phyloP scores from a whole-genome alignment of 2,113 vertebrate species.

The Maccullochella peelii region DNA sequence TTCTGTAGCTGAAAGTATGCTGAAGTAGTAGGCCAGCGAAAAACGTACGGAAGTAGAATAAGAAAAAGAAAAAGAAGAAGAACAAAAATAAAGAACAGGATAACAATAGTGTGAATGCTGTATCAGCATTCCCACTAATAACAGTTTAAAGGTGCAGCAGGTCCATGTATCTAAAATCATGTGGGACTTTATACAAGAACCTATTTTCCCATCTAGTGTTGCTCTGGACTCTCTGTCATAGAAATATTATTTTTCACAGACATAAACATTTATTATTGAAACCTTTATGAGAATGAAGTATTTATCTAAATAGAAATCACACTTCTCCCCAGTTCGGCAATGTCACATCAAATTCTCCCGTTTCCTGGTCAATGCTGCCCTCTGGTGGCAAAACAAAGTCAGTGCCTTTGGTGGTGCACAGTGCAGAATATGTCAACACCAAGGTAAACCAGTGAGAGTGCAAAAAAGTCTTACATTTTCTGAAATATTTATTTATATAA shows the following conservation, averaged over 20 bases:
- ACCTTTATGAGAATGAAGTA: neutral
- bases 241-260: neutral
- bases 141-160: neutral
- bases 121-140: too few species aligned
- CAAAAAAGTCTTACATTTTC: neutral
- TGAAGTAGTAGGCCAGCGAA: too few species aligned
- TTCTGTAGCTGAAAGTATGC: too few species aligned
- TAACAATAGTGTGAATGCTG: too few species aligned
- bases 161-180: too few species aligned
- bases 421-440: neutral
- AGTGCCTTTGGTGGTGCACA: neutral
- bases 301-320: too few species aligned
- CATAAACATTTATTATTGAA: neutral
- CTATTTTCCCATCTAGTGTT: neutral
- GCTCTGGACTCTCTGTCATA: neutral
- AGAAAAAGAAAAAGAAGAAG: too few species aligned
- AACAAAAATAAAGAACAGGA: too few species aligned
- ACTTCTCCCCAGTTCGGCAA: neutral
- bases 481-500: neutral
- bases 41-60: too few species aligned
- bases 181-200: neutral
- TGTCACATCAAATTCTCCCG: neutral
- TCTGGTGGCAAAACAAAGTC: conserved; percentile 39
- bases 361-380: conserved; percentile 40
- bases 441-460: neutral